These are phyloP conservation scores for Lamproptera curius DNA, from an alignment of 2,888 invertebrate species.

Conservation along the genomic window DNA sequence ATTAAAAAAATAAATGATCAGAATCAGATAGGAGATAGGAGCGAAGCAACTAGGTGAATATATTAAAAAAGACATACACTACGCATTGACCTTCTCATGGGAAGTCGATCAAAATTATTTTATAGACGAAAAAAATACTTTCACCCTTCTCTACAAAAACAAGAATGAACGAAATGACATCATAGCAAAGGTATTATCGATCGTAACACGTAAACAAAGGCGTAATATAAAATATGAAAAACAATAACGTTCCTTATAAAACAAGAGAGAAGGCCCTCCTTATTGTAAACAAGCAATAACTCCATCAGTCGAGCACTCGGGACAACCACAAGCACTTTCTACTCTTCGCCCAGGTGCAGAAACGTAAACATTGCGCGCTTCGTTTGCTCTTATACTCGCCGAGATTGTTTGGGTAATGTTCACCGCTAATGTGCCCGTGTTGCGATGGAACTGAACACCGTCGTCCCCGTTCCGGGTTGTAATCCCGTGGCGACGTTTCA, in stretches of 20 bases:
- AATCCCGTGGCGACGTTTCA: conserved; percentile 5
- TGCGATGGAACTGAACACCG: conserved; percentile 12
- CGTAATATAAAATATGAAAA: background rate
- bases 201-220: too few relatives aligned
- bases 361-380: conserved; percentile 48
- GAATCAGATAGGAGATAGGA: too few relatives aligned
- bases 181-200: too few relatives aligned
- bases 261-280: background rate
- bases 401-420: conserved; percentile 20
- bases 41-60: too few relatives aligned
- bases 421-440: conserved; percentile 16
- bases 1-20: too few relatives aligned
- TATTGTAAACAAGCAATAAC: conserved; percentile 35
- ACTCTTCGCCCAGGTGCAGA: conserved; percentile 35
- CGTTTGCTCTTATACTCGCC: conserved; percentile 37
- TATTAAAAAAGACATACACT: too few relatives aligned
- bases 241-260: background rate
- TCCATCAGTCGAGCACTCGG: conserved; percentile 38
- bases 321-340: conserved; percentile 30
- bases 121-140: too few relatives aligned
- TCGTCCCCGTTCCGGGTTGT: background rate
- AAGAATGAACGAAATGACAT: too few relatives aligned
- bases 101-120: too few relatives aligned
- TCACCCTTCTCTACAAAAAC: too few relatives aligned
- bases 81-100: too few relatives aligned